Evolutionary conservation across 2,888 invertebrate species (phyloP).

Genomic region (Pocota personata): DNA sequence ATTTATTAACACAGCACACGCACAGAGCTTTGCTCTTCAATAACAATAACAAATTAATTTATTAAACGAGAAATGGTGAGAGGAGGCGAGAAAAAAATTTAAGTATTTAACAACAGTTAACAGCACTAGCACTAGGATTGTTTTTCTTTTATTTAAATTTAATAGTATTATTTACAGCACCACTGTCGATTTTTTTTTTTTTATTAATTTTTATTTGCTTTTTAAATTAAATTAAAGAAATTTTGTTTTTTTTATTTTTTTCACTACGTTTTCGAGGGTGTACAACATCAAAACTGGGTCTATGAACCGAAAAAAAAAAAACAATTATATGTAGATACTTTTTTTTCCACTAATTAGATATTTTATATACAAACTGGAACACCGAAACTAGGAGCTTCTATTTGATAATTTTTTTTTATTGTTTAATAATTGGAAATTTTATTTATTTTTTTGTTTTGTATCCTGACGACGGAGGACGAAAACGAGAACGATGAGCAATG

Average conservation of each 20-base stretch:
- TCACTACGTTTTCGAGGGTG: constrained; percentile 57
- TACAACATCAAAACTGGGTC: constrained; percentile 71
- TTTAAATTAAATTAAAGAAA: not conserved
- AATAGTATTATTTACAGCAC: constrained; percentile 61
- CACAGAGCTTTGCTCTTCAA: constrained; percentile 66
- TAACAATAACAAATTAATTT: constrained; percentile 66
- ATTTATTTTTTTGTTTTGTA: constrained; percentile 58
- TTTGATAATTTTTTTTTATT: constrained; percentile 9
- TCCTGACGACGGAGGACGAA: constrained; percentile 66
- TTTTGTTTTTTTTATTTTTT: constrained; percentile 24
- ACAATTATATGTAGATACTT: constrained; percentile 26
- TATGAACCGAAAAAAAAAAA: constrained; percentile 39
- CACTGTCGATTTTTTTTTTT: constrained; percentile 30
- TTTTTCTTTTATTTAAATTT: constrained; percentile 22
- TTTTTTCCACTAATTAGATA: not conserved
- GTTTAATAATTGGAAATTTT: constrained; percentile 15
- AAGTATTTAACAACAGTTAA: constrained; percentile 66
- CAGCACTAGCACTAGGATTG: constrained; percentile 67
- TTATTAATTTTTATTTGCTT: not conserved
- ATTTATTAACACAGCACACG: constrained; percentile 69
- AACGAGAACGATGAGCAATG: constrained; percentile 67
- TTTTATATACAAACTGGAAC: constrained; percentile 49
- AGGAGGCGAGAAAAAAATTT: constrained; percentile 15
- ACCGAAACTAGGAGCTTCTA: constrained; percentile 49
- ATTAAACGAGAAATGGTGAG: constrained; percentile 14